Conservation (phyloP, 2,888 invertebrate species). For the Tinea pellionella region DNA sequence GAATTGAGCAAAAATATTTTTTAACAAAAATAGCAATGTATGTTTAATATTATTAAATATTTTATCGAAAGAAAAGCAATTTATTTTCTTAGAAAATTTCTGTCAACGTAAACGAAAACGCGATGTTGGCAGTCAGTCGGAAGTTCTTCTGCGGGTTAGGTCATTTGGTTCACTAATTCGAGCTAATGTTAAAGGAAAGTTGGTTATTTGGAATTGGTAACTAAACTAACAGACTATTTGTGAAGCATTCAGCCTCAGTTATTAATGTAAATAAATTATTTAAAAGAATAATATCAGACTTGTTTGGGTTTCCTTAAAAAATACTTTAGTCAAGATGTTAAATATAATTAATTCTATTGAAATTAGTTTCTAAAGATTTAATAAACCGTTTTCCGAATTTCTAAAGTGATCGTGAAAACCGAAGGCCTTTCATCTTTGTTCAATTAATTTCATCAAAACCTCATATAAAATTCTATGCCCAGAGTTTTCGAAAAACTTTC, state of each 20-base stretch:
- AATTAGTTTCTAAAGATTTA: not conserved
- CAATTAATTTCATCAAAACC: conserved; percentile 2
- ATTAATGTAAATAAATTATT: too few species aligned
- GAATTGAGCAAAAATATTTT: not conserved
- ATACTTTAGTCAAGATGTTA: not conserved
- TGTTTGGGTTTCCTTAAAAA: too few species aligned
- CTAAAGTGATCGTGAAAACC: not conserved
- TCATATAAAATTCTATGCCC: not conserved
- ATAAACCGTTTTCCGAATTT: not conserved
- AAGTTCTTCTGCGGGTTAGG: conserved; percentile 29
- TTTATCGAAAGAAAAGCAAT: not conserved
- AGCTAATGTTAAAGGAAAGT: conserved; percentile 31
- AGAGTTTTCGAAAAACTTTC: not conserved
- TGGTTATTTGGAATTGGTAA: conserved; percentile 1
- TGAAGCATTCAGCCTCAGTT: not conserved
- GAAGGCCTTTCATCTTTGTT: not conserved
- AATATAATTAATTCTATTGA: not conserved
- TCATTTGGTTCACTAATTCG: conserved; percentile 45
- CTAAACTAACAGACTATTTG: not conserved
- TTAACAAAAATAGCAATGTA: conserved; percentile 1
- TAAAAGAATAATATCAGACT: too few species aligned
- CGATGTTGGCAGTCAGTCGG: conserved; percentile 24
- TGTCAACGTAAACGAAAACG: conserved; percentile 7
- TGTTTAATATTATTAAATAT: not conserved
- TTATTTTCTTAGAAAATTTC: conserved; percentile 7